Percentiles rank a stretch among this genome's conserved stretches.
Evolutionary conservation across 35 echinoderm and acorn worm genomes (phyloP).

Genomic region (Apostichopus japonicus): DNA sequence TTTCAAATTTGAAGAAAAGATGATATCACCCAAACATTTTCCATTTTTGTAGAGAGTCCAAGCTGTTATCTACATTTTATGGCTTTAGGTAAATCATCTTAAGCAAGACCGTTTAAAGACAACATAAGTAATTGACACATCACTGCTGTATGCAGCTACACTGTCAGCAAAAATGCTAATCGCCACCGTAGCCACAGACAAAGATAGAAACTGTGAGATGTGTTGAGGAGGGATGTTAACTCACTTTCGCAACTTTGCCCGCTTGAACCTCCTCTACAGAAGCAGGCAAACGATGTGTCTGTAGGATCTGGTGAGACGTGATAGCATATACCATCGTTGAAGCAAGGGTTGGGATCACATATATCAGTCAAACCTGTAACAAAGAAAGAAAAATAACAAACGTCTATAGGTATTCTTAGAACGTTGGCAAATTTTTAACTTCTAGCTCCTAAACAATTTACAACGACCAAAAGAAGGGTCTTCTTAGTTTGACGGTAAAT

Average conservation of each 20-base stretch:
- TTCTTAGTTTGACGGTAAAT: too few species aligned
- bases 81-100: too few species aligned
- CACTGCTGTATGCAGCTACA: too few species aligned
- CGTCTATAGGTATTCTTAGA: neutral
- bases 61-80: too few species aligned
- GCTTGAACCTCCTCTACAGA: neutral
- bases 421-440: too few species aligned
- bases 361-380: slow-evolving; percentile 1
- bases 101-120: too few species aligned
- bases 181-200: neutral
- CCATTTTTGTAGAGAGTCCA: too few species aligned
- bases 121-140: too few species aligned
- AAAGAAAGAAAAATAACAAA: neutral
- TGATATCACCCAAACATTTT: too few species aligned
- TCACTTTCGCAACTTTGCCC: neutral
- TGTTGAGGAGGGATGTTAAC: neutral
- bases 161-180: neutral
- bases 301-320: neutral
- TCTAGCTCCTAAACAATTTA: too few species aligned
- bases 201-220: neutral
- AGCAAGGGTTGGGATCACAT: slow-evolving; percentile 21
- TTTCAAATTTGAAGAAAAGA: too few species aligned
- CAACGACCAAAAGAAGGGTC: too few species aligned
- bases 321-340: slow-evolving; percentile 36
- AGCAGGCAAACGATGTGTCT: neutral